These are phyloP conservation scores for Silurus meridionalis DNA, from an alignment of 2,113 vertebrate genomes.

Conservation along the genomic window DNA sequence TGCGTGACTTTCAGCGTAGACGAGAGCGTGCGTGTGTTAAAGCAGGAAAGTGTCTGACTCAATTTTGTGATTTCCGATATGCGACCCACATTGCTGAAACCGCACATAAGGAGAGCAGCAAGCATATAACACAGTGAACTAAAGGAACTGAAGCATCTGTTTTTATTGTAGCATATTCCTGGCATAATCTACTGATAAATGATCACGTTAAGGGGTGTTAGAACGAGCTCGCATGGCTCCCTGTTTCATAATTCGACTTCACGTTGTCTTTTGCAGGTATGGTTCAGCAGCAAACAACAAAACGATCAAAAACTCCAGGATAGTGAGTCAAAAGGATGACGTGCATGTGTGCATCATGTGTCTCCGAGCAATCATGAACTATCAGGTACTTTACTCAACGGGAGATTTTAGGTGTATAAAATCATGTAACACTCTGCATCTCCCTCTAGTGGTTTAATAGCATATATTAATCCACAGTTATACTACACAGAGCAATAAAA, in stretches of 20 bases:
- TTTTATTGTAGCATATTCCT: background rate
- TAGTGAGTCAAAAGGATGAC: slow-evolving; percentile 96
- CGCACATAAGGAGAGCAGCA: slow-evolving; percentile 36
- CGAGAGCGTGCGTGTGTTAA: background rate
- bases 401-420: background rate
- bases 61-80: slow-evolving; percentile 39
- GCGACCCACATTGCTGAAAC: slow-evolving; percentile 10
- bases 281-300: slow-evolving; percentile 83
- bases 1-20: background rate
- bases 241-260: background rate
- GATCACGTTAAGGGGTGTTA: background rate
- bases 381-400: slow-evolving; percentile 80
- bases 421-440: background rate
- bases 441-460: slow-evolving; percentile 28
- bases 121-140: background rate
- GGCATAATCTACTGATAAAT: background rate
- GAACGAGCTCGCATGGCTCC: background rate
- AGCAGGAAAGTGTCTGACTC: slow-evolving; percentile 24
- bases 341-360: slow-evolving; percentile 98
- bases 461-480: background rate
- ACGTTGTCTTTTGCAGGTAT: slow-evolving; percentile 75
- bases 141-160: background rate
- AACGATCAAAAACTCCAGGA: slow-evolving; percentile 91
- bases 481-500: background rate
- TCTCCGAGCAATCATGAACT: slow-evolving; percentile 96